A percentile compares a stretch with the other conserved stretches of the same genome.
Evolutionary conservation across 2,888 invertebrate genomes (phyloP).

Genomic region (Nymphalis c-album): DNA sequence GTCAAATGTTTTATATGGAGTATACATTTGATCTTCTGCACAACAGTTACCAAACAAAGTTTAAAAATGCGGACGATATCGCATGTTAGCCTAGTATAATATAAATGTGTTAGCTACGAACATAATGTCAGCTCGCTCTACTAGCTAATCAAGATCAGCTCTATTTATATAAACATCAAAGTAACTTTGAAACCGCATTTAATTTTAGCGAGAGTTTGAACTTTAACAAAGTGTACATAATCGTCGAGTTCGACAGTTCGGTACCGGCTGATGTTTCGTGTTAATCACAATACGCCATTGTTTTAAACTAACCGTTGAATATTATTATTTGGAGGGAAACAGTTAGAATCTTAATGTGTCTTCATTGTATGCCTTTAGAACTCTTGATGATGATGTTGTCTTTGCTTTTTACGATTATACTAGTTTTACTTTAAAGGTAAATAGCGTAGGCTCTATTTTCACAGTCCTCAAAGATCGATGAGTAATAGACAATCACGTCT

Average conservation of each 20-base stretch:
- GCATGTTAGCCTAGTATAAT: not conserved
- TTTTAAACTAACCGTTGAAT: not conserved
- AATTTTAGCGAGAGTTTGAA: constrained; percentile 6
- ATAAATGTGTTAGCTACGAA: not conserved
- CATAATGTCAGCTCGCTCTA: constrained; percentile 4
- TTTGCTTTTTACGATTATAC: not conserved
- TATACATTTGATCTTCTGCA: too few species aligned
- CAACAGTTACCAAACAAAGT: too few species aligned
- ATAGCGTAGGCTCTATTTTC: not conserved
- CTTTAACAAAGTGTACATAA: constrained; percentile 5
- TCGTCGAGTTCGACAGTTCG: not conserved
- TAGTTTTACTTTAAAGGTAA: not conserved
- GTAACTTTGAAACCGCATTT: not conserved
- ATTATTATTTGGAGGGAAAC: not conserved
- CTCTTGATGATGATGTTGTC: not conserved
- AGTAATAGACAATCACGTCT: not conserved
- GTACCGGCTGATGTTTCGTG: not conserved
- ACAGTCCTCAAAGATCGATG: not conserved
- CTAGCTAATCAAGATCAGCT: not conserved
- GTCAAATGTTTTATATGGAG: too few species aligned
- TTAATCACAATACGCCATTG: too few species aligned
- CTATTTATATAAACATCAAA: constrained; percentile 6
- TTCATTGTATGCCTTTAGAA: not conserved
- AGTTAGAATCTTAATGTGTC: too few species aligned
- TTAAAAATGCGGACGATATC: too few species aligned